Evolutionary conservation across 1,140 invertebrate species (phyloP), one percentile per base, ranked within the genome.

Genomic region (Neodiprion pinetum): DNA sequence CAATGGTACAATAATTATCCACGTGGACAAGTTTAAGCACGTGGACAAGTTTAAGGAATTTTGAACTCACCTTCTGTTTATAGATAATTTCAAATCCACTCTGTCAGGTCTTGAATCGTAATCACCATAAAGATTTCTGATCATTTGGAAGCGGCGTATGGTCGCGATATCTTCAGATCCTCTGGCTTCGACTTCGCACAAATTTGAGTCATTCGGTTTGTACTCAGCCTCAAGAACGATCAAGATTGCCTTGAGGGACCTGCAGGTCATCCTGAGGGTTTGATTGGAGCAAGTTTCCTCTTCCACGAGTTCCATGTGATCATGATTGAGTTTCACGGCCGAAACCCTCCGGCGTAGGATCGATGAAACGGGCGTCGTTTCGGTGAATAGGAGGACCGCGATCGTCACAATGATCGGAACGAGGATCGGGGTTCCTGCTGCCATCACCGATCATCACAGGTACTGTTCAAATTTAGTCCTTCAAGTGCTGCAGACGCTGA

Each of bases 211-310:
- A 28, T 88, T 85, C 47, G 81, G 71, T 23, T 79, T 70, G 28
- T 86, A 88, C 9, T 83, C 79, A 5, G 87, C 87, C 68, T 86
- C 80, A 69, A 88, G 77, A 14, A 88, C 74, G 73, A 86, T 85
- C 9, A 88, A 80, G 66, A 87, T 84, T 0, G 86, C 85, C 17
- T 78, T 81, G 8, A 88, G 74, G n/a, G 87, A 88, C 21, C 86
- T 82, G 78, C 78, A 83, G n/a, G 86, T 88, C 4, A 88, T 74
- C 65, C 87, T 79, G 0, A 86, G 73, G 0, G 83, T 70, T 0
- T 78, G 67, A 48, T 85, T 80, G 23, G 87, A 87, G 72, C 87
- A 88, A 3, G 80, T 83, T 2, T 82, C 80, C 72, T 88, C 86
- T 23, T 87, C 76, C 7, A 88, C 79, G 23, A 87, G 77, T 66